Percentiles rank a stretch among this genome's conserved stretches.
phyloP scores from a whole-genome alignment of 2,888 invertebrate species.

The Neocrepidodera transversa region DNA sequence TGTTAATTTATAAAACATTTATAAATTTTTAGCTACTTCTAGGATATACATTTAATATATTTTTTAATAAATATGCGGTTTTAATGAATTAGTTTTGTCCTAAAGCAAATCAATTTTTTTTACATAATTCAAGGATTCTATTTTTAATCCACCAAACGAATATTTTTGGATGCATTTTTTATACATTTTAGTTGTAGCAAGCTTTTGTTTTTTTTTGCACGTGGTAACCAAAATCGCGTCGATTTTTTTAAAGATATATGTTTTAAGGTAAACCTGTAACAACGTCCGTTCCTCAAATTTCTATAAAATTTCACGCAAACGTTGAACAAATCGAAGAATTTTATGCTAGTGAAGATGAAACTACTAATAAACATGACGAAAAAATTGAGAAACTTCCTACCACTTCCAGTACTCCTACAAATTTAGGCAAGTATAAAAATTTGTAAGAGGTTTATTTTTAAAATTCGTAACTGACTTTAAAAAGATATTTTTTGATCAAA shows the following conservation, averaged over 20 bases:
- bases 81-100: too few relatives aligned
- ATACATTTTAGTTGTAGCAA: background rate
- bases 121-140: too few relatives aligned
- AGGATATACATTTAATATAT: too few relatives aligned
- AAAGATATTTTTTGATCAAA: background rate
- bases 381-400: conserved; percentile 31
- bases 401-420: conserved; percentile 28
- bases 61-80: too few relatives aligned
- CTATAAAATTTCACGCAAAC: conserved; percentile 78
- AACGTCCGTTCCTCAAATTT: conserved; percentile 62
- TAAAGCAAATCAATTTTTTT: too few relatives aligned
- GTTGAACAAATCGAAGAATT: conserved; percentile 78
- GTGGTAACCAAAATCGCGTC: too few relatives aligned
- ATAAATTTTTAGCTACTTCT: too few relatives aligned
- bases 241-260: background rate
- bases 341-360: conserved; percentile 68
- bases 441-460: too few relatives aligned
- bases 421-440: conserved; percentile 24
- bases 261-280: conserved; percentile 58
- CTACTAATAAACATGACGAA: conserved; percentile 22
- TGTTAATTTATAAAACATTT: too few relatives aligned
- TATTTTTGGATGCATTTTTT: too few relatives aligned
- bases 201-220: background rate
- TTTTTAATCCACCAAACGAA: too few relatives aligned
- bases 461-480: too few relatives aligned